Base-by-base conservation (phyloP, 2,113 vertebrate genomes). In the Myxocyprinus asiaticus region DNA sequence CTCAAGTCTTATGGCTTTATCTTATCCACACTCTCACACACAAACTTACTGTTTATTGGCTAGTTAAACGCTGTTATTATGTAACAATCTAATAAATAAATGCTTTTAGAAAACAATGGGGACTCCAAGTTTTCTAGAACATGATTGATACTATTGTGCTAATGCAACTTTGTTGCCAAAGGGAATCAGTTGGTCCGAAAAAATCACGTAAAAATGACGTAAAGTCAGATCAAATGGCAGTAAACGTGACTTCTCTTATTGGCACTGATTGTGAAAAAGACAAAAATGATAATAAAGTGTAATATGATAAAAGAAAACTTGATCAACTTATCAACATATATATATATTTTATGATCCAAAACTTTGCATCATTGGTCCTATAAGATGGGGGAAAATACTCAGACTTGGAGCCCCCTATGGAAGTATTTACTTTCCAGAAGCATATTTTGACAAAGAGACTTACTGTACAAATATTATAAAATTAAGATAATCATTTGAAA, bases 1-100 rank as follows among this genome's bases (percentile, higher is more conserved):
- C 92, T 93, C 87, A 89, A 89, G 90, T 92, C 90, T 91, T 93
- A 94, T 94, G 93, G 93, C 93, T 94, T 94, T 92, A 89, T 90
- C 88, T 91, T 89, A 88, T 92, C 64, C 78, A 77, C 78, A 83
- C 65, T 44, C 77, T 12, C 67, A 67, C 71, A 56, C 65, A 74
- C 69, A 80, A 56, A 85, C 79, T 53, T 69, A 79, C 63, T 67
- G 42, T 59, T 81, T 69, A 81, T 75, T 79, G 55, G 77, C 69
- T 79, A 79, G 79, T 79, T 71, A 81, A 82, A 83, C 45, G 78
- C 77, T 76, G 81, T 69, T 69, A 69, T 76, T 9, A 67, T 47
- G 81, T 81, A 82, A 81, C 48, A 55, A 71, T 56, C 59, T 66
- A 33, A 89, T 83, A 83, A 76, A 76, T 78, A 61, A 74, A 75